phyloP scores from a whole-genome alignment of 2,797 vertebrate species.

The Cercopithecus petaurista region DNA sequence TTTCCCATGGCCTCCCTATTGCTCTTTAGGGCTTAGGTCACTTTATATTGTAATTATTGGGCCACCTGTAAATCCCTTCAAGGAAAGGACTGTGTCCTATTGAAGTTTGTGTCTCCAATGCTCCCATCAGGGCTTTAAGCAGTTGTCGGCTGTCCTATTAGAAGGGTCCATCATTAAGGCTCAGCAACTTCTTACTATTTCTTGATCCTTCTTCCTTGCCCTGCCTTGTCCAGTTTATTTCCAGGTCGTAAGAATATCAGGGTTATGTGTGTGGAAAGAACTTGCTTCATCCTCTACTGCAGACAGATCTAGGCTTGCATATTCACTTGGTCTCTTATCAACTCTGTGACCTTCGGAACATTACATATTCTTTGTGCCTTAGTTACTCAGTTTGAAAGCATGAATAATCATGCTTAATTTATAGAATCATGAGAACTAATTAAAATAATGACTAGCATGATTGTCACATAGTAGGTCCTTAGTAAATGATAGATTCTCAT shows the following conservation, averaged over 20 bases:
- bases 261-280: not conserved
- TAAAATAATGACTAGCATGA: not conserved
- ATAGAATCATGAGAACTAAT: not conserved
- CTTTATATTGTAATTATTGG: not conserved
- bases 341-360: not conserved
- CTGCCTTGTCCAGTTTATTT: not conserved
- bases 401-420: not conserved
- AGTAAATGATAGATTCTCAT: not conserved
- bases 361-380: not conserved
- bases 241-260: not conserved
- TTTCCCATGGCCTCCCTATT: not conserved
- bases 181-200: not conserved
- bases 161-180: not conserved
- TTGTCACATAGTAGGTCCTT: not conserved
- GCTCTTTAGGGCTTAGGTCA: not conserved
- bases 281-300: not conserved
- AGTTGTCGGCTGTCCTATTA: not conserved
- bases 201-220: not conserved
- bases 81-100: not conserved
- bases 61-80: not conserved
- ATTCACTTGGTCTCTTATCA: not conserved
- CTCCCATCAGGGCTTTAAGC: not conserved
- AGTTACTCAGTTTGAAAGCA: not conserved
- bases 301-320: not conserved
- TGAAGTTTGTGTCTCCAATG: not conserved